These are phyloP conservation scores for Drosophila koepferae DNA, from an alignment of 2,888 invertebrate genomes.

Conservation along the genomic window DNA sequence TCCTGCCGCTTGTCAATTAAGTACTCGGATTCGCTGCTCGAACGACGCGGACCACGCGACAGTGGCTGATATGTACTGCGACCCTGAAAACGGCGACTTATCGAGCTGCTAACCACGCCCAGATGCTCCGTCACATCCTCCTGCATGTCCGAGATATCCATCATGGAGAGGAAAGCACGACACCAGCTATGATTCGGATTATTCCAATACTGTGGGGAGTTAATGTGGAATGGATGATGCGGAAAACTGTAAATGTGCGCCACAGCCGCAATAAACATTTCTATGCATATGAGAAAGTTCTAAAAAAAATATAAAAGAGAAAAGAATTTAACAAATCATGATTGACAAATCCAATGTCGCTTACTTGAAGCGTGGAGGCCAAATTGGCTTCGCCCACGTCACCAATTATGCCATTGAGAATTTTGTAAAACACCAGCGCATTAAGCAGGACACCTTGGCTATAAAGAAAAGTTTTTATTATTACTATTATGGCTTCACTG, in stretches of 20 bases:
- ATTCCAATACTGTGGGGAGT: constrained; percentile 86
- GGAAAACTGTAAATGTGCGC: constrained; percentile 98
- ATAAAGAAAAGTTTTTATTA: constrained; percentile 36
- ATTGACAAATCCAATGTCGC: constrained; percentile 6
- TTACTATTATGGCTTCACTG: not conserved
- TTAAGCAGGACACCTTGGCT: constrained; percentile 97
- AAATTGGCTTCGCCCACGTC: constrained; percentile 90
- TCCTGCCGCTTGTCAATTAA: constrained; percentile 80
- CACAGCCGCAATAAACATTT: constrained; percentile 98
- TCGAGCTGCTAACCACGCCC: constrained; percentile 93
- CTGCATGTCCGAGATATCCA: constrained; percentile 98
- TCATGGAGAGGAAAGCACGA: constrained; percentile 95
- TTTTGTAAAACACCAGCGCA: constrained; percentile 92
- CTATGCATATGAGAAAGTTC: constrained; percentile 98
- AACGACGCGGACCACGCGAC: constrained; percentile 88
- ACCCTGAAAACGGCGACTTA: constrained; percentile 92
- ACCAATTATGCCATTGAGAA: constrained; percentile 91
- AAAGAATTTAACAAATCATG: not conserved
- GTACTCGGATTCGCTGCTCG: constrained; percentile 86
- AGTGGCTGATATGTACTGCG: constrained; percentile 90
- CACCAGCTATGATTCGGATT: constrained; percentile 87
- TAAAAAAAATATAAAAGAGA: constrained; percentile 79
- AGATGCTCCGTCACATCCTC: constrained; percentile 97
- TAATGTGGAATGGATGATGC: constrained; percentile 92
- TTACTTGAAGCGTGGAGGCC: constrained; percentile 93